Percentiles rank a stretch among this genome's conserved stretches.
These are phyloP conservation scores for Lysandra bellargus DNA, from an alignment of 2,888 invertebrate genomes.

Conservation along the genomic window DNA sequence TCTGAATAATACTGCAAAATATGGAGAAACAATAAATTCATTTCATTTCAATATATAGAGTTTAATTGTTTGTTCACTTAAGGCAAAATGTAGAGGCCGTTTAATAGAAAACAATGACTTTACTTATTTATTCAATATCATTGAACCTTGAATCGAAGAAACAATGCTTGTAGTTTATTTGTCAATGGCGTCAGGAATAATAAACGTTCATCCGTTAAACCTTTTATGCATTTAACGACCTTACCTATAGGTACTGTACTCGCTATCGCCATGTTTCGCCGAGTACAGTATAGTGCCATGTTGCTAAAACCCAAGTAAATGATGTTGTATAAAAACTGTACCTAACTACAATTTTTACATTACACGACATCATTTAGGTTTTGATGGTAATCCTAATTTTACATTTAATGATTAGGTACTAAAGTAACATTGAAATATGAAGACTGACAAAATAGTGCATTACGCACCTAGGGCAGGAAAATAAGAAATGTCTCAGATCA, in stretches of 20 bases:
- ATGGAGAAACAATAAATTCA: neutral
- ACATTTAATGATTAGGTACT: neutral
- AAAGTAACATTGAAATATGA: no score
- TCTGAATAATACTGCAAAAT: neutral
- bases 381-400: neutral
- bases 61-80: neutral
- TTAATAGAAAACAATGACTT: conserved; percentile 6
- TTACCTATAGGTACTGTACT: neutral
- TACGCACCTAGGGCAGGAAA: no score
- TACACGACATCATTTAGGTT: no score
- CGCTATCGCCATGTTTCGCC: no score
- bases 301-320: neutral
- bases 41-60: neutral
- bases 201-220: conserved; percentile 12
- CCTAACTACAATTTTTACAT: no score
- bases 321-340: neutral
- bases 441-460: no score
- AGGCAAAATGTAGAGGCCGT: neutral
- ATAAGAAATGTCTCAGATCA: no score
- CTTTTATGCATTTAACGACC: neutral
- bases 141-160: conserved; percentile 9
- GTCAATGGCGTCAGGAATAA: conserved; percentile 17
- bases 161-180: conserved; percentile 18
- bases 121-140: conserved; percentile 13
- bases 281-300: neutral